Percentiles rank a stretch among this genome's conserved stretches.
Evolutionary conservation across 1,140 invertebrate species (phyloP).

Genomic region (Heliothis virescens): DNA sequence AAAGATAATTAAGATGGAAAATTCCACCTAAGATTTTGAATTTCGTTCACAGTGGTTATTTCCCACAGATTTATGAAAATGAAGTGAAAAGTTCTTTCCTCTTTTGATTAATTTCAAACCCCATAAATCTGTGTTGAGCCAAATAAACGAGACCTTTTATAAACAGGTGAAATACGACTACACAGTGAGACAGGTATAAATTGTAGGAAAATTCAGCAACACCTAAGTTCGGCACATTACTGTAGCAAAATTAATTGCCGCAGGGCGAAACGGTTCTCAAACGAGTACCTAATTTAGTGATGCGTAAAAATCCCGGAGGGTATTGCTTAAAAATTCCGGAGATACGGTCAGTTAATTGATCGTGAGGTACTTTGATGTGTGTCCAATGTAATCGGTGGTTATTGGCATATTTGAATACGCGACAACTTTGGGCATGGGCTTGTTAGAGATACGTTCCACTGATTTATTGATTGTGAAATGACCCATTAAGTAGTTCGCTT

Average conservation of each 20-base stretch:
- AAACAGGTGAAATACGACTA: conserved; percentile 18
- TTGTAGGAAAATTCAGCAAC: not conserved
- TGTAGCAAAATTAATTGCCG: conserved; percentile 32
- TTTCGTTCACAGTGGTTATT: not conserved
- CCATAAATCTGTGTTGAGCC: conserved; percentile 12
- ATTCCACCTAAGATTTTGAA: not conserved
- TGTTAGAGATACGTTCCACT: not conserved
- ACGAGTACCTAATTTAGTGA: conserved; percentile 26
- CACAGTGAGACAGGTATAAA: conserved; percentile 23
- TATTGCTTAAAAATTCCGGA: conserved; percentile 18
- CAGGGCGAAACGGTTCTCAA: conserved; percentile 2
- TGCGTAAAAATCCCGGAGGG: conserved; percentile 20
- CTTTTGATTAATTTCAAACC: not conserved
- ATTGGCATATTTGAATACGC: not conserved
- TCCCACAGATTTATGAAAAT: not conserved
- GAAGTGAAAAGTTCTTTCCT: not conserved
- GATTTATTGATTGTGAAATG: too few relatives aligned
- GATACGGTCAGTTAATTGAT: conserved; percentile 17
- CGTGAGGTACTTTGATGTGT: conserved; percentile 24
- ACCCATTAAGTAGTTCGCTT: too few relatives aligned
- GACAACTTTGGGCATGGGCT: not conserved
- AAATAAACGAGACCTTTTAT: not conserved
- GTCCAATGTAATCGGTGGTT: conserved; percentile 15
- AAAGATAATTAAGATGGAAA: not conserved
- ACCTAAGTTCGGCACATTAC: conserved; percentile 21